Evolutionary conservation across 2,888 invertebrate species (phyloP).

Genomic region (Leptinotarsa peninsularis): DNA sequence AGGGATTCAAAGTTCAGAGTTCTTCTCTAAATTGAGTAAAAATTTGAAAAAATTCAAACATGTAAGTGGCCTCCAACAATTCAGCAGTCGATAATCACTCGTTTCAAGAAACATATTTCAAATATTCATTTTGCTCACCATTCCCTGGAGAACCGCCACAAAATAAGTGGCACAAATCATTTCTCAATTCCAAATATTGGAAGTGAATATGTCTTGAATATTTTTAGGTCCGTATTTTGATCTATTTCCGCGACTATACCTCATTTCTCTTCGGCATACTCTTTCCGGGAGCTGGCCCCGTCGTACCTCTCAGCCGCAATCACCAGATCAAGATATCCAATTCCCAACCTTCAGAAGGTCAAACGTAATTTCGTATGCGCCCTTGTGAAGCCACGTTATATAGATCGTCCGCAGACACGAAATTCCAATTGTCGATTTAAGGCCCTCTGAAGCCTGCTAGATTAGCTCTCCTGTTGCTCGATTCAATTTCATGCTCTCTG

Average conservation of each 20-base stretch:
- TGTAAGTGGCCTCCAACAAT: too few relatives aligned
- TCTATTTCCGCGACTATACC: not conserved
- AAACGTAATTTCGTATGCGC: not conserved
- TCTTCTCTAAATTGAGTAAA: too few relatives aligned
- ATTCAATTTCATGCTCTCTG: constrained; percentile 19
- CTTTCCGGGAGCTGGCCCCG: not conserved
- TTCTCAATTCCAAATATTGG: too few relatives aligned
- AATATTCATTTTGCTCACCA: too few relatives aligned
- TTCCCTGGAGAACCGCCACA: too few relatives aligned
- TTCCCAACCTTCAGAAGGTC: not conserved
- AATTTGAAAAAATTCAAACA: too few relatives aligned
- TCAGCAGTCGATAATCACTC: too few relatives aligned
- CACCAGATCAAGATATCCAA: constrained; percentile 4
- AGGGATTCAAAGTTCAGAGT: too few relatives aligned
- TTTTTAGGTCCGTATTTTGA: too few relatives aligned
- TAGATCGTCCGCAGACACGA: not conserved
- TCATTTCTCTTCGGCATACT: not conserved
- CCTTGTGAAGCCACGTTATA: not conserved
- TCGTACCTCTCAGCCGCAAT: not conserved
- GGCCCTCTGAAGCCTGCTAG: not conserved
- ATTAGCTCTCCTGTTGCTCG: constrained; percentile 20
- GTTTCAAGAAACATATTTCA: too few relatives aligned
- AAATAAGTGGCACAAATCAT: too few relatives aligned
- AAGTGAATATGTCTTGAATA: too few relatives aligned
- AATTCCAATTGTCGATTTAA: constrained; percentile 6